Conservation (phyloP, 2,797 vertebrate species). For the Oreonectes daqikongensis region DNA sequence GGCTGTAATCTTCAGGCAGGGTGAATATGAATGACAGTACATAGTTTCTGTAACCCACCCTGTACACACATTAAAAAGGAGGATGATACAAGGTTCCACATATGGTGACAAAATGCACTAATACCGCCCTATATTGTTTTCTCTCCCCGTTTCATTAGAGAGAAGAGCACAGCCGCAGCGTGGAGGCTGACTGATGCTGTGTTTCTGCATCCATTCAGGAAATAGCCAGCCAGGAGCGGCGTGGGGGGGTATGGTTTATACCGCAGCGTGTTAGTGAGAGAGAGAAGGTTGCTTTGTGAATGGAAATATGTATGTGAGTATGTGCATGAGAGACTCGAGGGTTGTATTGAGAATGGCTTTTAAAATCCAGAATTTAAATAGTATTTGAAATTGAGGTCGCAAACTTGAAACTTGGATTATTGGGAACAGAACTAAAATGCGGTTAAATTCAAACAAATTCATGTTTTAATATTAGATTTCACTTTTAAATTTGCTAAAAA, state of each 20-base stretch:
- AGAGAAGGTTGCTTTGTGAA: slow-evolving; percentile 26
- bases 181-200: slow-evolving; percentile 46
- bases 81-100: slow-evolving; percentile 69
- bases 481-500: too few relatives aligned
- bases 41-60: slow-evolving; percentile 25
- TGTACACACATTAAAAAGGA: neutral
- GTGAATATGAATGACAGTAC: slow-evolving; percentile 67
- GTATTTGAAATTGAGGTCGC: neutral
- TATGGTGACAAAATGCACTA: slow-evolving; percentile 64
- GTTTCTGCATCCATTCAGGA: slow-evolving; percentile 66
- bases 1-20: slow-evolving; percentile 74
- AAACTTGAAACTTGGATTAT: too few relatives aligned
- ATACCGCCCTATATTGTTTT: slow-evolving; percentile 57
- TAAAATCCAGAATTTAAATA: neutral
- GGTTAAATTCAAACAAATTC: too few relatives aligned
- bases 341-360: neutral
- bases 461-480: too few relatives aligned
- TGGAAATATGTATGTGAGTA: slow-evolving; percentile 11
- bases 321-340: neutral
- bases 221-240: slow-evolving; percentile 49
- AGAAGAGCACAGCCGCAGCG: slow-evolving; percentile 39
- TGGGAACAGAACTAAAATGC: too few relatives aligned
- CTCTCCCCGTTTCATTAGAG: slow-evolving; percentile 44
- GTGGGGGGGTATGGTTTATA: slow-evolving; percentile 31
- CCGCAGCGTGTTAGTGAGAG: slow-evolving; percentile 45